Percentiles rank a stretch among this genome's conserved stretches.
Conservation (phyloP, 1,140 invertebrate genomes). For the Drosophila mojavensis region DNA sequence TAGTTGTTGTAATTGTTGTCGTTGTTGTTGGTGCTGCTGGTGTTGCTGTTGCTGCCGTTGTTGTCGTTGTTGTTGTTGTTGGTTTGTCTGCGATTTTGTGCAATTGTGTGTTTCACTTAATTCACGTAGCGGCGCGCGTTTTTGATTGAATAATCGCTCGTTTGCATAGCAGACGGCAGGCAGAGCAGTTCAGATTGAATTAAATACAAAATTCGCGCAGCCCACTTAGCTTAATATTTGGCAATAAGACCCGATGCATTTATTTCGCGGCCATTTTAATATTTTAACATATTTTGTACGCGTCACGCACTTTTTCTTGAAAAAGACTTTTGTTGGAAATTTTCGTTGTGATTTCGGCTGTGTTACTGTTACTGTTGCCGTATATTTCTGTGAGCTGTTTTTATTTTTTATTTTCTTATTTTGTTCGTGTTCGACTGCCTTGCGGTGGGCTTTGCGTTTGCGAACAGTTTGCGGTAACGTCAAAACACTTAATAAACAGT, state of each 20-base stretch:
- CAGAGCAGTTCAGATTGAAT: constrained; percentile 31
- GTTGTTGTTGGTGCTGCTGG: constrained; percentile 17
- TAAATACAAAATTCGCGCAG: constrained; percentile 35
- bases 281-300: constrained; percentile 27
- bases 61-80: constrained; percentile 30
- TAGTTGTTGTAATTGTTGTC: constrained; percentile 23
- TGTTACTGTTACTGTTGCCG: constrained; percentile 9
- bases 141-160: constrained; percentile 80
- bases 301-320: constrained; percentile 43
- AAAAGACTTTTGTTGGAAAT: not conserved
- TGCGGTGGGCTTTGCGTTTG: constrained; percentile 49
- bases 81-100: constrained; percentile 57
- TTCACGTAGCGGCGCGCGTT: constrained; percentile 78
- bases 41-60: constrained; percentile 33
- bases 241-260: constrained; percentile 33
- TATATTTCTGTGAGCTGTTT: no score
- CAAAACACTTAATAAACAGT: constrained; percentile 83
- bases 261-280: constrained; percentile 47
- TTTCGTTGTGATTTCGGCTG: not conserved
- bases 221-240: constrained; percentile 33
- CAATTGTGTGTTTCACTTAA: constrained; percentile 78
- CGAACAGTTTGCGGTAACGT: constrained; percentile 78
- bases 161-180: constrained; percentile 65
- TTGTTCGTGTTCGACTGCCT: not conserved
- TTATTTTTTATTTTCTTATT: not conserved